Evolutionary conservation across 2,888 invertebrate genomes (phyloP).

Genomic region (Antheraea assamensis): DNA sequence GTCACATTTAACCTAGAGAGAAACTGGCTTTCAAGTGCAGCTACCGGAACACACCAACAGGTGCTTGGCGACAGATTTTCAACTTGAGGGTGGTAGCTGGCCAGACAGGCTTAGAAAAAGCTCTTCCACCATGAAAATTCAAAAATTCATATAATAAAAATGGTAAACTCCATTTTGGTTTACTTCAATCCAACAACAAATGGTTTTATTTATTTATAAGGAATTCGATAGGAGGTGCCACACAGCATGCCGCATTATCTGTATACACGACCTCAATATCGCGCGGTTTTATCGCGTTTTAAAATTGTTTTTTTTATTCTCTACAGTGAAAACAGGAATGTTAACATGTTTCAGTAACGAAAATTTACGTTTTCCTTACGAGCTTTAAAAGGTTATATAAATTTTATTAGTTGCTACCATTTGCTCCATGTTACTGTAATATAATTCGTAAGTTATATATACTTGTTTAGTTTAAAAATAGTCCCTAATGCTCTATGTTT

Average conservation of each 20-base stretch:
- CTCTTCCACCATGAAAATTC: too few relatives aligned
- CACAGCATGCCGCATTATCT: conserved; percentile 11
- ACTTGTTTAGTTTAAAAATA: too few relatives aligned
- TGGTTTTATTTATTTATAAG: conserved; percentile 4
- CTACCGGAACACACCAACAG: too few relatives aligned
- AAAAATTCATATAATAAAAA: conserved; percentile 2
- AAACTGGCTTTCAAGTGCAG: too few relatives aligned
- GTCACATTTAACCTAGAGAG: too few relatives aligned
- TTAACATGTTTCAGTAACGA: conserved; percentile 16
- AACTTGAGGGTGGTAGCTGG: too few relatives aligned
- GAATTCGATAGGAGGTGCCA: conserved; percentile 12
- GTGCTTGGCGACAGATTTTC: too few relatives aligned
- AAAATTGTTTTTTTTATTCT: conserved; percentile 20
- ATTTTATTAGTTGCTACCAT: background rate
- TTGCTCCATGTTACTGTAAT: too few relatives aligned
- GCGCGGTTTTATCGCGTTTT: conserved; percentile 19
- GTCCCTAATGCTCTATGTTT: too few relatives aligned
- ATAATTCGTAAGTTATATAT: too few relatives aligned
- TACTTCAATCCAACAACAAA: conserved; percentile 10
- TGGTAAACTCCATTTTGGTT: background rate
- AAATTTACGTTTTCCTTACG: conserved; percentile 8
- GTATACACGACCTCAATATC: conserved; percentile 20
- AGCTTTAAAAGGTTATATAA: background rate
- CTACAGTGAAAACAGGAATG: conserved; percentile 15
- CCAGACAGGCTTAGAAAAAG: too few relatives aligned